Percentiles rank a stretch among this genome's conserved stretches.
phyloP scores from a whole-genome alignment of 2,113 vertebrate species.

The Loxodonta africana region DNA sequence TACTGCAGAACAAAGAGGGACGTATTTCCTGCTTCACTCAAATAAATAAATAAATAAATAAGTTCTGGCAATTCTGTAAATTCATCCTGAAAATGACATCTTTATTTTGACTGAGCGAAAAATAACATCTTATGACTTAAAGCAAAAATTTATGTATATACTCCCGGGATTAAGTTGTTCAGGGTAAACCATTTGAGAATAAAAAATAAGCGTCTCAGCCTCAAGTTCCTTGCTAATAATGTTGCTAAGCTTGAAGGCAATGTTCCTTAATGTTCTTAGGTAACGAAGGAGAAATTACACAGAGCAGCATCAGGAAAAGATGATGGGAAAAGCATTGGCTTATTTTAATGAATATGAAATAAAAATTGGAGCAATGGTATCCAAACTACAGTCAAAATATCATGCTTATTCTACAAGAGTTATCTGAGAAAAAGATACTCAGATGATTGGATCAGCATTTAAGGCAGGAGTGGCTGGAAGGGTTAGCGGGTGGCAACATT shows the following conservation, averaged over 20 bases:
- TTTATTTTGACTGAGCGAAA: conserved; percentile 84
- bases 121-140: conserved; percentile 81
- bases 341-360: not conserved
- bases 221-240: conserved; percentile 27
- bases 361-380: not conserved
- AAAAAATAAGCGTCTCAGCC: conserved; percentile 33
- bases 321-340: not conserved
- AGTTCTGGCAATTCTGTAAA: conserved; percentile 78
- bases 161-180: conserved; percentile 72
- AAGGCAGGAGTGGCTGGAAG: not conserved
- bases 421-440: not conserved
- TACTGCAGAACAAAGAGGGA: conserved; percentile 46
- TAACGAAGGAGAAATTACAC: not conserved
- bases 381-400: not conserved
- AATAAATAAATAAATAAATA: conserved; percentile 66
- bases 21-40: conserved; percentile 49
- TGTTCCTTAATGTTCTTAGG: not conserved
- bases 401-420: not conserved
- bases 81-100: conserved; percentile 75
- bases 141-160: conserved; percentile 71
- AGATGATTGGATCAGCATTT: not conserved
- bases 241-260: not conserved
- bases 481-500: not conserved
- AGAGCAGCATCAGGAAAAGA: not conserved
- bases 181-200: conserved; percentile 67